Evolutionary conservation across 2,888 invertebrate species (phyloP).

Genomic region (Patella pellucida): DNA sequence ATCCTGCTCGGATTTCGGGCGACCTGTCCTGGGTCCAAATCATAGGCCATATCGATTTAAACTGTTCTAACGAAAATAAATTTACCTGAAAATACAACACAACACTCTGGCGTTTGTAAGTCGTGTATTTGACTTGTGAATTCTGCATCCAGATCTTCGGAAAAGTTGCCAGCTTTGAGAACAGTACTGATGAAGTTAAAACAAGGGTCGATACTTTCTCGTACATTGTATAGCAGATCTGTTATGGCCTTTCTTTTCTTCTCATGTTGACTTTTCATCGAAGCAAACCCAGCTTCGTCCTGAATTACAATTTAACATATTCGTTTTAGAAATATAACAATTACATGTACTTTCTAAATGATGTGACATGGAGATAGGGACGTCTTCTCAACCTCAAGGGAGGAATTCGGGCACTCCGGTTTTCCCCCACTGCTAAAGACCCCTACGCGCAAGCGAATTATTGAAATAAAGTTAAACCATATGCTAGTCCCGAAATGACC

Average conservation of each 20-base stretch:
- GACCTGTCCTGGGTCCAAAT: too few relatives aligned
- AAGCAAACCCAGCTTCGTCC: background rate
- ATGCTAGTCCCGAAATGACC: too few relatives aligned
- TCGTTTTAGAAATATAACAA: too few relatives aligned
- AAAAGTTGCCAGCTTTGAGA: conserved; percentile 42
- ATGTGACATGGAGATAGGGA: too few relatives aligned
- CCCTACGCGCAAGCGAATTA: too few relatives aligned
- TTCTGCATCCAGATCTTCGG: conserved; percentile 39
- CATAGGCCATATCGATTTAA: too few relatives aligned
- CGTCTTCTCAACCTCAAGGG: too few relatives aligned
- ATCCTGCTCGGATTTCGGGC: too few relatives aligned
- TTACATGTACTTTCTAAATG: too few relatives aligned
- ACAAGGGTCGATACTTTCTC: background rate
- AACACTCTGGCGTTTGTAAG: conserved; percentile 43
- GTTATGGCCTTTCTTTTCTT: conserved; percentile 13
- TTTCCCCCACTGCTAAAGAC: too few relatives aligned
- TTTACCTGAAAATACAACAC: conserved; percentile 54
- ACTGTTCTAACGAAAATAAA: background rate
- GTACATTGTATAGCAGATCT: background rate
- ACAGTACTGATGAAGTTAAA: conserved; percentile 16
- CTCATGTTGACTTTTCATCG: conserved; percentile 1
- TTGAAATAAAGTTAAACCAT: too few relatives aligned
- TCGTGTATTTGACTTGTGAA: conserved; percentile 32
- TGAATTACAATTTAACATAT: background rate
- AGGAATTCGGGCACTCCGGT: too few relatives aligned